phyloP scores from a whole-genome alignment of 2,888 invertebrate species.

The Odiellus spinosus region DNA sequence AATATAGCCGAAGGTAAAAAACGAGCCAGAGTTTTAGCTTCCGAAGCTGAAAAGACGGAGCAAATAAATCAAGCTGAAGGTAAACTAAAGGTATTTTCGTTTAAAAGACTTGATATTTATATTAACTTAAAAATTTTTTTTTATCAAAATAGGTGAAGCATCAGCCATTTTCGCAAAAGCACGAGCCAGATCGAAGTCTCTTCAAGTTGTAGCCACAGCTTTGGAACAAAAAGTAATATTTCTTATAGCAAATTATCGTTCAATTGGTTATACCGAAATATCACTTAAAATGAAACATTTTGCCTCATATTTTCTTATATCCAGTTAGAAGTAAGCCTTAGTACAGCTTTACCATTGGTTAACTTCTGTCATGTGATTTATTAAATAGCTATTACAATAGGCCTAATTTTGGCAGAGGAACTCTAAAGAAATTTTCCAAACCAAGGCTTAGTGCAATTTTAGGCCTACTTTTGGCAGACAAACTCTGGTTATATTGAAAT shows the following conservation, averaged over 20 bases:
- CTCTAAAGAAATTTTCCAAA: too few species aligned
- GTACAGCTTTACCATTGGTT: too few species aligned
- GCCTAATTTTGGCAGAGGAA: too few species aligned
- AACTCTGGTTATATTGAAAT: too few species aligned
- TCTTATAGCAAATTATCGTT: not conserved
- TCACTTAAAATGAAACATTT: too few species aligned
- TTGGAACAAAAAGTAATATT: slow-evolving; percentile 32
- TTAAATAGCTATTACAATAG: too few species aligned
- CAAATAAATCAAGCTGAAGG: slow-evolving; percentile 85
- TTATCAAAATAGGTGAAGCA: slow-evolving; percentile 46
- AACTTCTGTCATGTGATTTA: too few species aligned
- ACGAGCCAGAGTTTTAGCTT: slow-evolving; percentile 73
- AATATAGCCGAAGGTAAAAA: slow-evolving; percentile 96
- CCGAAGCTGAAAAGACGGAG: slow-evolving; percentile 87
- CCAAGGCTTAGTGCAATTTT: too few species aligned
- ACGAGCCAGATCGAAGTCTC: slow-evolving; percentile 68
- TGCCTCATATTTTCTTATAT: too few species aligned
- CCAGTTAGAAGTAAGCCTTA: too few species aligned
- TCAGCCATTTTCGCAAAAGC: slow-evolving; percentile 80
- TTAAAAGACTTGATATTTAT: not conserved
- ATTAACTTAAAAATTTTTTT: not conserved
- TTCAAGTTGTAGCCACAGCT: slow-evolving; percentile 56
- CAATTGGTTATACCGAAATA: too few species aligned
- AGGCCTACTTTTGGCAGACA: too few species aligned
- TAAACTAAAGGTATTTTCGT: slow-evolving; percentile 13